Percentiles rank a stretch among this genome's conserved stretches.
These are phyloP conservation scores for Hoplias malabaricus DNA, from an alignment of 2,113 vertebrate species.

Conservation along the genomic window DNA sequence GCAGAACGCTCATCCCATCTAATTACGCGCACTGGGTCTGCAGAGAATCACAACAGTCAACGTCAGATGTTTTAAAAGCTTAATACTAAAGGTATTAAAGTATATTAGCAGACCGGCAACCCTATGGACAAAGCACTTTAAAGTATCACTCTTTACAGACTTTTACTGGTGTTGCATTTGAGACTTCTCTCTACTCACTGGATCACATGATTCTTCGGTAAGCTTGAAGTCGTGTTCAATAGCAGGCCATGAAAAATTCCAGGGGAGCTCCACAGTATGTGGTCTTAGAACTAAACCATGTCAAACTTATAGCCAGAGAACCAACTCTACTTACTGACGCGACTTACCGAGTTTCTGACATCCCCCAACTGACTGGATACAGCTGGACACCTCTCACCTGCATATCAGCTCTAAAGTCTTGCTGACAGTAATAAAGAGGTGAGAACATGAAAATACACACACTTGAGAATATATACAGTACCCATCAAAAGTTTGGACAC, in stretches of 20 bases:
- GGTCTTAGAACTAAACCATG: slow-evolving; percentile 40
- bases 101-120: slow-evolving; percentile 2
- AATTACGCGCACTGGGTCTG: slow-evolving; percentile 45
- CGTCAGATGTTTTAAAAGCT: slow-evolving; percentile 34
- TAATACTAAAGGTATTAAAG: too few species aligned
- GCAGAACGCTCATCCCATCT: slow-evolving; percentile 38
- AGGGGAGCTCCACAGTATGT: slow-evolving; percentile 33
- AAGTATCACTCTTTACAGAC: slow-evolving; percentile 1
- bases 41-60: slow-evolving; percentile 38
- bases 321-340: neutral
- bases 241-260: slow-evolving; percentile 39
- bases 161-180: slow-evolving; percentile 2
- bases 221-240: slow-evolving; percentile 45
- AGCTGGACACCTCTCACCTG: neutral
- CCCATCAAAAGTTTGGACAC: too few species aligned
- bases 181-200: neutral
- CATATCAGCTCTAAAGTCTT: neutral
- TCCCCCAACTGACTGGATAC: neutral
- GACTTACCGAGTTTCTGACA: neutral
- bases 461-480: neutral
- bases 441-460: neutral
- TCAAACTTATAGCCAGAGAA: slow-evolving; percentile 21
- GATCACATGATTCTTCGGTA: slow-evolving; percentile 15
- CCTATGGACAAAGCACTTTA: slow-evolving; percentile 2
- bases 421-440: neutral